phyloP scores from a whole-genome alignment of 2,113 vertebrate genomes.

The Rhinogobius similis region DNA sequence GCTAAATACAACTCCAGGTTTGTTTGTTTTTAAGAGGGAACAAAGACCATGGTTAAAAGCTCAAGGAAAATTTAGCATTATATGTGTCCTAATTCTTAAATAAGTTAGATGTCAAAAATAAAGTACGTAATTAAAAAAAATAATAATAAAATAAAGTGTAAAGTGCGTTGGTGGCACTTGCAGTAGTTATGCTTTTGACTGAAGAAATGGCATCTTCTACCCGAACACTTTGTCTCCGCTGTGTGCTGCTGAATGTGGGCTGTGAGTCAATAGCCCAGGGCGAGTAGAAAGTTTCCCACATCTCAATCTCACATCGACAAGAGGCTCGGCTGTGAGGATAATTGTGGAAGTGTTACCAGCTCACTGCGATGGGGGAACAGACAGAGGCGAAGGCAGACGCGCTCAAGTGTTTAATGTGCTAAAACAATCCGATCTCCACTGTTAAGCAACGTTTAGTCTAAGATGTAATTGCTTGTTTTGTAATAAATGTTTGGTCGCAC shows the following conservation, averaged over 20 bases:
- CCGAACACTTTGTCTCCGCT: not conserved
- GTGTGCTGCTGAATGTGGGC: not conserved
- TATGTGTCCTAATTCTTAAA: too few relatives aligned
- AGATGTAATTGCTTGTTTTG: slow-evolving; percentile 46
- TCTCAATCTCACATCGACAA: slow-evolving; percentile 45
- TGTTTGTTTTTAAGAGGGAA: too few relatives aligned
- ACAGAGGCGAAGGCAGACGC: not conserved
- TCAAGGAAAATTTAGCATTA: too few relatives aligned
- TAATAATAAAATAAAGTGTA: too few relatives aligned
- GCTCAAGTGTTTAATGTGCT: slow-evolving; percentile 41
- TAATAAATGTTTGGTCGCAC: slow-evolving; percentile 35
- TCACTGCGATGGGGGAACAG: slow-evolving; percentile 3
- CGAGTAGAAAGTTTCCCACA: slow-evolving; percentile 28
- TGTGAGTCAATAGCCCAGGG: slow-evolving; percentile 25
- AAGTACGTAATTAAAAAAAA: too few relatives aligned
- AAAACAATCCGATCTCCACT: slow-evolving; percentile 41
- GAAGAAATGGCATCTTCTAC: not conserved
- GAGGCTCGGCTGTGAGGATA: slow-evolving; percentile 48
- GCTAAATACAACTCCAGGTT: too few relatives aligned
- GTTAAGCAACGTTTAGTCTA: slow-evolving; percentile 50
- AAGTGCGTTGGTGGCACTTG: not conserved
- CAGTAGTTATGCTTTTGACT: not conserved
- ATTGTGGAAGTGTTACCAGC: slow-evolving; percentile 45
- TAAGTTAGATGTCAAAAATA: too few relatives aligned
- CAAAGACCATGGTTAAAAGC: too few relatives aligned